phyloP scores from a whole-genome alignment of 2,113 vertebrate genomes.

The Scomber japonicus region DNA sequence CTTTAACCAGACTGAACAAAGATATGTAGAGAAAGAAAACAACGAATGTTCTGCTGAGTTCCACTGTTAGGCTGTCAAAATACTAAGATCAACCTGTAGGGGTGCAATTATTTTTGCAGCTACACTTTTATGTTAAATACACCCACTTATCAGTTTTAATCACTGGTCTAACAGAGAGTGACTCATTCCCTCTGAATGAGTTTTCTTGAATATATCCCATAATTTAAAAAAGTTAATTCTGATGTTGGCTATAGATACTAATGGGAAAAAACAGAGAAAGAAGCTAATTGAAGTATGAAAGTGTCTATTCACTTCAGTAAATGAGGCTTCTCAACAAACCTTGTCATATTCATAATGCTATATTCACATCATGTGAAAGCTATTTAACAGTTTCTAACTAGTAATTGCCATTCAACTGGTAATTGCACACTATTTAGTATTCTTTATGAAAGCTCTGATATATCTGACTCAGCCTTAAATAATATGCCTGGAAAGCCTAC shows the following conservation, averaged over 20 bases:
- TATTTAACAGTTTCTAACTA: conserved; percentile 8
- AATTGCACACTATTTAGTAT: neutral
- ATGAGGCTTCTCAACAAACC: neutral
- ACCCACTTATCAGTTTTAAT: conserved; percentile 63
- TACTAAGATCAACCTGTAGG: conserved; percentile 56
- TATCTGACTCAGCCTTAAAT: neutral
- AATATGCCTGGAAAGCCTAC: neutral
- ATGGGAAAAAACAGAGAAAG: conserved; percentile 1
- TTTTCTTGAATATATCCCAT: conserved; percentile 26
- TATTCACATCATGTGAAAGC: neutral
- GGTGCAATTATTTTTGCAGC: conserved; percentile 61
- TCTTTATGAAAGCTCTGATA: neutral
- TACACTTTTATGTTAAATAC: conserved; percentile 54
- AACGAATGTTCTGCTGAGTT: conserved; percentile 4
- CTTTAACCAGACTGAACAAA: neutral
- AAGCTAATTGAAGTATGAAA: conserved; percentile 1
- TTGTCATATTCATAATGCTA: neutral
- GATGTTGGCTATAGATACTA: neutral
- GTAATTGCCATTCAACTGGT: neutral
- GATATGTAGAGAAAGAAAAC: neutral
- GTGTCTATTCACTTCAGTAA: conserved; percentile 17
- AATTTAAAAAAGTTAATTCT: conserved; percentile 40
- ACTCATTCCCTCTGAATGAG: conserved; percentile 47
- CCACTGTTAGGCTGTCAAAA: conserved; percentile 31
- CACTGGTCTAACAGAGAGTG: conserved; percentile 39